Evolutionary conservation across 2,888 invertebrate species (phyloP).

Genomic region (Clivina fossor): DNA sequence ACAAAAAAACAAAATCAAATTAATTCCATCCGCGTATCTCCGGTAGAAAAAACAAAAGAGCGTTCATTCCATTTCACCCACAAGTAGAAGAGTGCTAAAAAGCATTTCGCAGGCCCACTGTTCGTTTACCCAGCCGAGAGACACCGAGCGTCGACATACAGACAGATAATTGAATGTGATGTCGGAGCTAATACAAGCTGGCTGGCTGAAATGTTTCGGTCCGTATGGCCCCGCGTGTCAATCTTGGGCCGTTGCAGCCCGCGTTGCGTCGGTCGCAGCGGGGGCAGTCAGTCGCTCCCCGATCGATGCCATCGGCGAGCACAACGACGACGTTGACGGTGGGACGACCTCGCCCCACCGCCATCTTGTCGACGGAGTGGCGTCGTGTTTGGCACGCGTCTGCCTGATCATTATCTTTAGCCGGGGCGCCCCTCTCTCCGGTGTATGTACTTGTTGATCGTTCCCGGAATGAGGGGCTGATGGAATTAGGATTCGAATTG

Average conservation of each 20-base stretch:
- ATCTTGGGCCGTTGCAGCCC: background rate
- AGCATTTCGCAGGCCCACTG: background rate
- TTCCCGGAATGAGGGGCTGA: background rate
- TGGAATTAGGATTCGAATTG: too few species aligned
- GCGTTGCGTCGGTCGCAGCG: constrained; percentile 11
- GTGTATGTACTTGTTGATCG: constrained; percentile 28
- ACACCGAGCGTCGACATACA: background rate
- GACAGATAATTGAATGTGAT: constrained; percentile 32
- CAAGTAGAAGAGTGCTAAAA: background rate
- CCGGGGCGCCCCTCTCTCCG: too few species aligned
- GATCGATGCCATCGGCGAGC: background rate
- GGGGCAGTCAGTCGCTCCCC: constrained; percentile 1
- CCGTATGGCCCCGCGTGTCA: background rate
- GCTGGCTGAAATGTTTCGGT: background rate
- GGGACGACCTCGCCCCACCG: constrained; percentile 12
- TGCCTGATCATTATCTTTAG: constrained; percentile 26
- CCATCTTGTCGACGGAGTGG: constrained; percentile 28
- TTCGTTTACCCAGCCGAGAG: background rate
- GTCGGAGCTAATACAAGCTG: constrained; percentile 23
- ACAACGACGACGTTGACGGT: too few species aligned
- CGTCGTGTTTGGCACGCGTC: constrained; percentile 11
- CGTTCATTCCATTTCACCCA: background rate
- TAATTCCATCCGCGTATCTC: too few species aligned
- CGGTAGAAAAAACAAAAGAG: too few species aligned
- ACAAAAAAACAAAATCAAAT: too few species aligned